A percentile compares a stretch with the other conserved stretches of the same genome.
Conservation (phyloP, 64 coral and sea anemone genomes). For the Stichodactyla helianthus region DNA sequence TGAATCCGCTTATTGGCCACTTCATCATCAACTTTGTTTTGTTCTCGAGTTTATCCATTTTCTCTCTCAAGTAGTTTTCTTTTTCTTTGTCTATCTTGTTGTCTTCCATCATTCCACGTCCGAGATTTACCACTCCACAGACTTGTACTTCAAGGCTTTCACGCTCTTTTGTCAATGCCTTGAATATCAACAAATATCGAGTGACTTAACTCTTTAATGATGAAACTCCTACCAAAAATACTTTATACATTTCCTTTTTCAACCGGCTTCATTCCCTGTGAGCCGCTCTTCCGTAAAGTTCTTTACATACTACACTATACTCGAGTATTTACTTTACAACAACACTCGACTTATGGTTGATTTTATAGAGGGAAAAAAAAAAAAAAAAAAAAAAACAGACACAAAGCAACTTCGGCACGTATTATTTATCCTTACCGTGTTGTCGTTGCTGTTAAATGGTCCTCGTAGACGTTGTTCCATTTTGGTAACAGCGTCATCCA, state of each 20-base stretch:
- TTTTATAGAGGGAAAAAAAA: too few relatives aligned
- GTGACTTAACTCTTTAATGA: too few relatives aligned
- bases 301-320: too few relatives aligned
- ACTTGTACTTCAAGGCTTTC: background rate
- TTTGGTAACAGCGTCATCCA: background rate
- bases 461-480: background rate
- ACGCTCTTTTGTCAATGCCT: background rate
- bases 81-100: background rate
- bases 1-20: background rate
- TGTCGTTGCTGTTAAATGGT: background rate
- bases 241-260: too few relatives aligned
- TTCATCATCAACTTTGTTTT: background rate
- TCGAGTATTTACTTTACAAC: too few relatives aligned
- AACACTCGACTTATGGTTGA: too few relatives aligned
- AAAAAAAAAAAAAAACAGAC: too few relatives aligned
- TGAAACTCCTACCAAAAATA: too few relatives aligned
- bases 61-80: background rate
- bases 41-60: slow-evolving; percentile 3
- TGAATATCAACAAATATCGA: background rate
- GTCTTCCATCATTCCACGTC: slow-evolving; percentile 5
- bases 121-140: background rate
- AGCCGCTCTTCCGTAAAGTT: too few relatives aligned
- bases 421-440: background rate
- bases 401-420: too few relatives aligned
- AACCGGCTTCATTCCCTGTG: too few relatives aligned